Conservation (phyloP, 2,888 invertebrate species). For the Lymantria monacha region DNA sequence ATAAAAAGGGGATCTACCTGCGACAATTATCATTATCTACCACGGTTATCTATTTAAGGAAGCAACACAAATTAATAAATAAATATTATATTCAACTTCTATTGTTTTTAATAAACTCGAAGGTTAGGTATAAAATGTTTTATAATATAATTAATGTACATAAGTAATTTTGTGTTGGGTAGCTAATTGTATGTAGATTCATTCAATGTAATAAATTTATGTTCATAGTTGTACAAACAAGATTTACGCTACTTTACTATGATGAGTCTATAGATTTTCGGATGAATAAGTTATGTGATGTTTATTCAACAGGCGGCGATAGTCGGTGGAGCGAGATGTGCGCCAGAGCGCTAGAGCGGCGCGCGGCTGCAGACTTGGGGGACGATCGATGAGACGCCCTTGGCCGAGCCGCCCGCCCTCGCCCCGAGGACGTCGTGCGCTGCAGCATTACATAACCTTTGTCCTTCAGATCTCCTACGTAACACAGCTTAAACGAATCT, state of each 20-base stretch:
- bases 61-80: too few species aligned
- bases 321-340: slow-evolving; percentile 19
- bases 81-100: too few species aligned
- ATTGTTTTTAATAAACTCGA: too few species aligned
- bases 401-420: slow-evolving; percentile 62
- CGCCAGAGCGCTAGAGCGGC: slow-evolving; percentile 44
- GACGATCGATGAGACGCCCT: slow-evolving; percentile 70
- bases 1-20: too few species aligned
- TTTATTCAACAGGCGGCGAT: slow-evolving; percentile 29
- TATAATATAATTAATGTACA: too few species aligned
- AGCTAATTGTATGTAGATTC: neutral
- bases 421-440: slow-evolving; percentile 55
- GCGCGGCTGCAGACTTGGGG: slow-evolving; percentile 31
- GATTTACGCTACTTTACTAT: neutral
- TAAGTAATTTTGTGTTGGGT: too few species aligned
- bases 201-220: neutral
- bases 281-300: slow-evolving; percentile 17
- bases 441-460: slow-evolving; percentile 65
- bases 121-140: too few species aligned
- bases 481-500: slow-evolving; percentile 8
- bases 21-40: too few species aligned
- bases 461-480: slow-evolving; percentile 33
- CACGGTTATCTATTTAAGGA: too few species aligned
- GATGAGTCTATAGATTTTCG: neutral
- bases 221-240: neutral